These are phyloP conservation scores for Andrena haemorrhoa DNA, from an alignment of 2,888 invertebrate genomes.

Conservation along the genomic window DNA sequence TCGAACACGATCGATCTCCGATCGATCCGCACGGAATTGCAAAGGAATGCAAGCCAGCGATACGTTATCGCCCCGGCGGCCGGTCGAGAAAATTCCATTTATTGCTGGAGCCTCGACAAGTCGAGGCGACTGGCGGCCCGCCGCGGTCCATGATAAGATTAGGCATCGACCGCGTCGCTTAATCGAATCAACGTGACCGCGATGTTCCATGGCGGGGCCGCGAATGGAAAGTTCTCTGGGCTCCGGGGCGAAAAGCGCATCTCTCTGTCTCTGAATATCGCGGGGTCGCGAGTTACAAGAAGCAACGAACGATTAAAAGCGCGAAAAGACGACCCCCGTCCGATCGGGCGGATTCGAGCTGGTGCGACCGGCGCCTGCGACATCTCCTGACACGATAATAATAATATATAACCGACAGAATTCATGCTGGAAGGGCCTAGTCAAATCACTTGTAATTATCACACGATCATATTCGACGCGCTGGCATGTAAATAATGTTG, in stretches of 20 bases:
- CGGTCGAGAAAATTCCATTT: slow-evolving; percentile 11
- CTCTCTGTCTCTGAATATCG: background rate
- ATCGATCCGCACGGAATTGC: background rate
- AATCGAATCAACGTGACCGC: slow-evolving; percentile 77
- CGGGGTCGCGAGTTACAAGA: background rate
- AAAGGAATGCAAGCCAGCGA: background rate
- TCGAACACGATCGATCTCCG: slow-evolving; percentile 3
- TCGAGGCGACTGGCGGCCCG: slow-evolving; percentile 16
- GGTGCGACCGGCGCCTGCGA: slow-evolving; percentile 31
- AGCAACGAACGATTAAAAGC: background rate
- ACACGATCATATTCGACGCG: slow-evolving; percentile 82
- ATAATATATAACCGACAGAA: slow-evolving; percentile 61
- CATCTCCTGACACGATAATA: slow-evolving; percentile 52
- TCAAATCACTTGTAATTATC: slow-evolving; percentile 84
- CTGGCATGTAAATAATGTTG: slow-evolving; percentile 78
- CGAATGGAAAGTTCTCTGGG: slow-evolving; percentile 15
- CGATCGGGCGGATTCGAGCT: slow-evolving; percentile 46
- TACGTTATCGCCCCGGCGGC: background rate
- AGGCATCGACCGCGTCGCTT: slow-evolving; percentile 82
- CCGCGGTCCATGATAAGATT: slow-evolving; percentile 76
- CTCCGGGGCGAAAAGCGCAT: background rate
- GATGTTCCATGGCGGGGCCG: slow-evolving; percentile 53
- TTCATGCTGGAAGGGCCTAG: slow-evolving; percentile 78
- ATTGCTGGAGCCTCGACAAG: background rate
- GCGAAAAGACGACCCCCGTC: background rate